Conservation (phyloP, 2,113 vertebrate species). For the Neomonachus schauinslandi region DNA sequence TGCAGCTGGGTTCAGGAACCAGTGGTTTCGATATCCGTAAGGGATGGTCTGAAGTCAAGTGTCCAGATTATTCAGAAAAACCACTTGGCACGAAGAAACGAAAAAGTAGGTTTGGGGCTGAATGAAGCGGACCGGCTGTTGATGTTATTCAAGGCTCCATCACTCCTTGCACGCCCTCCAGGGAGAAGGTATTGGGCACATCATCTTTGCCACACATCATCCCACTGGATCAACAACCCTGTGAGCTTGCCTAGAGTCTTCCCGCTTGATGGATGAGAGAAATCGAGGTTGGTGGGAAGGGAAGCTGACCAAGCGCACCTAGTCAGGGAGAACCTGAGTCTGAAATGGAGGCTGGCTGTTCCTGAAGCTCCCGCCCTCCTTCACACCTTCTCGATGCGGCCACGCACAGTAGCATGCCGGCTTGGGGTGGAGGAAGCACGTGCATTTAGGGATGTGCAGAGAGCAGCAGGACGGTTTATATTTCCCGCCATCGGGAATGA, state of each 20-base stretch:
- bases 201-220: background rate
- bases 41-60: constrained; percentile 20
- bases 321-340: background rate
- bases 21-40: background rate
- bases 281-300: accelerated
- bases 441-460: background rate
- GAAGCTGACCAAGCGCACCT: background rate
- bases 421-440: accelerated
- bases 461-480: accelerated
- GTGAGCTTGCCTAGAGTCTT: background rate
- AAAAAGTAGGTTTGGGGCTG: background rate
- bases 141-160: background rate
- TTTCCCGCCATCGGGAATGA: background rate
- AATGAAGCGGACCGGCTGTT: background rate
- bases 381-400: accelerated
- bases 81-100: background rate
- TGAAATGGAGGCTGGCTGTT: background rate
- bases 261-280: background rate
- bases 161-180: background rate
- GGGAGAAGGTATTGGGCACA: background rate
- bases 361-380: background rate
- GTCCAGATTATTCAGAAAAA: background rate
- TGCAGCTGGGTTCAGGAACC: background rate
- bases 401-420: accelerated
- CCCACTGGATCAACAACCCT: background rate